These are phyloP conservation scores for Stenotaenia linearis DNA, from an alignment of 2,888 invertebrate species.

Conservation along the genomic window DNA sequence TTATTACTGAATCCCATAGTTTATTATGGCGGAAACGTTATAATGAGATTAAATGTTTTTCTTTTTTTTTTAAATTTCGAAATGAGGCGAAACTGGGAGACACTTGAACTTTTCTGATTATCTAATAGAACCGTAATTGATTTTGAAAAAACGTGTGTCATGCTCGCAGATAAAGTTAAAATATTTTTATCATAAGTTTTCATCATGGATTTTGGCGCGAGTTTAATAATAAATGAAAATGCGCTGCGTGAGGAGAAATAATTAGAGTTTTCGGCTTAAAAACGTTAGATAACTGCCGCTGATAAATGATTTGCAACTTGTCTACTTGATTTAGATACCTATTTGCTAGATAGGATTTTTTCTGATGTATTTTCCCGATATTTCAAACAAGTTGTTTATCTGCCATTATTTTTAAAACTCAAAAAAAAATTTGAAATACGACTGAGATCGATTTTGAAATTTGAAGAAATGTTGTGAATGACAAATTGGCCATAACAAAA, in stretches of 20 bases:
- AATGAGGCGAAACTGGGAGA: too few relatives aligned
- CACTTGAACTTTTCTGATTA: too few relatives aligned
- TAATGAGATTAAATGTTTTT: neutral
- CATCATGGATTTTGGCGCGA: slow-evolving; percentile 3
- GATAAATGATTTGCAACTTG: slow-evolving; percentile 5
- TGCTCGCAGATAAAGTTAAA: neutral
- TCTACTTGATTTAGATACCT: neutral
- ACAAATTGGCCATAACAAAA: neutral
- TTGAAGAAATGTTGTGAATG: too few relatives aligned
- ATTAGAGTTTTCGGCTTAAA: neutral
- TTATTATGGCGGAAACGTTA: neutral
- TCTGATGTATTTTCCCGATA: neutral
- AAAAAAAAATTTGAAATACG: too few relatives aligned
- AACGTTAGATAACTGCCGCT: neutral
- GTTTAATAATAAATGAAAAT: neutral
- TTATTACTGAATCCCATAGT: neutral
- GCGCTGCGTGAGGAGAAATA: neutral
- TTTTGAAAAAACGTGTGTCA: neutral
- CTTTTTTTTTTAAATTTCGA: too few relatives aligned
- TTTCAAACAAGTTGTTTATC: neutral
- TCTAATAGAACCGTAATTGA: too few relatives aligned
- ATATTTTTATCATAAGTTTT: neutral
- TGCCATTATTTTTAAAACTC: neutral
- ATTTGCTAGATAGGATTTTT: neutral
- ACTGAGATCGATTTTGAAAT: too few relatives aligned